Evolutionary conservation across 2,888 invertebrate species (phyloP).

Genomic region (Cecidostiba fungosa): DNA sequence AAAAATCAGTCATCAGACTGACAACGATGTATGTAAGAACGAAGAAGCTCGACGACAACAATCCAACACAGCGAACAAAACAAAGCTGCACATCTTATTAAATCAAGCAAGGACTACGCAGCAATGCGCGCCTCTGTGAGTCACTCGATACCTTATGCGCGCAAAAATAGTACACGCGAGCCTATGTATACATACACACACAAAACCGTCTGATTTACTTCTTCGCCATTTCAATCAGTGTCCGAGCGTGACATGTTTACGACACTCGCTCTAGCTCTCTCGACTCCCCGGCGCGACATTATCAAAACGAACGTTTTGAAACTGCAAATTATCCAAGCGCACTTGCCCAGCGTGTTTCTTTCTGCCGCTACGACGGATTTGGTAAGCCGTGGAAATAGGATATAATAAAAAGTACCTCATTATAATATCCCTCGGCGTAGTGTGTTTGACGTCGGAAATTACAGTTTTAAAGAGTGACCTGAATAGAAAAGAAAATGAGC

Average conservation of each 20-base stretch:
- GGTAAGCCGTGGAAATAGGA: conserved; percentile 17
- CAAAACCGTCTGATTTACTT: conserved; percentile 53
- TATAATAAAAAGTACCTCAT: conserved; percentile 36
- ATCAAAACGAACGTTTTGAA: conserved; percentile 53
- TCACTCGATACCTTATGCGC: not conserved
- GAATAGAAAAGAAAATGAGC: not conserved
- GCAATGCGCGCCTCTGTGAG: not conserved
- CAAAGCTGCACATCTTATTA: not conserved
- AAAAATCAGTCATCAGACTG: not conserved
- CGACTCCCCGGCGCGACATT: conserved; percentile 18
- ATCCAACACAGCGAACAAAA: not conserved
- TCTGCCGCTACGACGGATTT: conserved; percentile 27
- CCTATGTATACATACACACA: not conserved
- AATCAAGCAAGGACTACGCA: not conserved
- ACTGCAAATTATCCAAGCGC: conserved; percentile 41
- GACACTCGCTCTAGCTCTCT: conserved; percentile 26
- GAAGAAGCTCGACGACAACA: not conserved
- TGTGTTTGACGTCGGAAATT: conserved; percentile 16
- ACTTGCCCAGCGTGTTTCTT: not conserved
- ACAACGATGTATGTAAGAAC: not conserved
- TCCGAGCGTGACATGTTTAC: conserved; percentile 53
- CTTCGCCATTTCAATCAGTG: conserved; percentile 48
- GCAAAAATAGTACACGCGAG: conserved; percentile 16
- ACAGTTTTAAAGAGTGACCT: conserved; percentile 23
- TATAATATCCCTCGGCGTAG: not conserved